phyloP scores from a whole-genome alignment of 2,797 vertebrate genomes.

The Takifugu ocellatus region DNA sequence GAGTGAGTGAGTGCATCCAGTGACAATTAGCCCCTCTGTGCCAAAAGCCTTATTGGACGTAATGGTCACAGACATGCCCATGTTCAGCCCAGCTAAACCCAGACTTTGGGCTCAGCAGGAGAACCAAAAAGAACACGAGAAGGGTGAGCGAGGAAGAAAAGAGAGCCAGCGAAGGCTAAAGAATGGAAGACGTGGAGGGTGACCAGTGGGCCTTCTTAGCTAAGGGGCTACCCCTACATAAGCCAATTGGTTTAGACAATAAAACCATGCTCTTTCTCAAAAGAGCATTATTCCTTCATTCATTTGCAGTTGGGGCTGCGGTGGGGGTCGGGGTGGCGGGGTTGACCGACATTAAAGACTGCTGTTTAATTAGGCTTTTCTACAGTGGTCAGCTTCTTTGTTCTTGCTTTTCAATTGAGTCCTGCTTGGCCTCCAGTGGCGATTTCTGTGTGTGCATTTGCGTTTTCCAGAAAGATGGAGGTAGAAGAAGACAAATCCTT shows the following conservation, averaged over 20 bases:
- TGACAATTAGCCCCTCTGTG: conserved; percentile 63
- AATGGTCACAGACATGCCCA: conserved; percentile 42
- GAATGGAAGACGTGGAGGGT: conserved; percentile 48
- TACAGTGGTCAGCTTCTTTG: conserved; percentile 56
- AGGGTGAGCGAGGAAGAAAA: conserved; percentile 2
- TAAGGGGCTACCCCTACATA: conserved; percentile 61
- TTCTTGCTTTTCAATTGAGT: conserved; percentile 40
- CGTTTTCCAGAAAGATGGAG: conserved; percentile 1
- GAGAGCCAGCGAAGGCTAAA: conserved; percentile 10
- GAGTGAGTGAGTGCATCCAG: conserved; percentile 11
- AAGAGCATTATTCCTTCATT: conserved; percentile 65
- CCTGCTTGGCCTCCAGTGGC: conserved; percentile 14
- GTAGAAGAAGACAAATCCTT: background rate
- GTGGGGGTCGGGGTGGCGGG: conserved; percentile 37
- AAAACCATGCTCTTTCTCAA: conserved; percentile 55
- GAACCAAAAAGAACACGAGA: conserved; percentile 21
- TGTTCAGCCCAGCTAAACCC: conserved; percentile 55
- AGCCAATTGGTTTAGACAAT: conserved; percentile 60
- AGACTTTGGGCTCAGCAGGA: conserved; percentile 35
- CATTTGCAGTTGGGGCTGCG: conserved; percentile 41
- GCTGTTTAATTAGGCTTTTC: conserved; percentile 65
- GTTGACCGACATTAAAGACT: conserved; percentile 50
- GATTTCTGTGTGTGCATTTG: conserved; percentile 5
- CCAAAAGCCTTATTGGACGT: conserved; percentile 38
- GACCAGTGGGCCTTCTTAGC: conserved; percentile 54